Base-by-base conservation (phyloP, 1,140 invertebrate genomes). In the Saxidomus purpurata region DNA sequence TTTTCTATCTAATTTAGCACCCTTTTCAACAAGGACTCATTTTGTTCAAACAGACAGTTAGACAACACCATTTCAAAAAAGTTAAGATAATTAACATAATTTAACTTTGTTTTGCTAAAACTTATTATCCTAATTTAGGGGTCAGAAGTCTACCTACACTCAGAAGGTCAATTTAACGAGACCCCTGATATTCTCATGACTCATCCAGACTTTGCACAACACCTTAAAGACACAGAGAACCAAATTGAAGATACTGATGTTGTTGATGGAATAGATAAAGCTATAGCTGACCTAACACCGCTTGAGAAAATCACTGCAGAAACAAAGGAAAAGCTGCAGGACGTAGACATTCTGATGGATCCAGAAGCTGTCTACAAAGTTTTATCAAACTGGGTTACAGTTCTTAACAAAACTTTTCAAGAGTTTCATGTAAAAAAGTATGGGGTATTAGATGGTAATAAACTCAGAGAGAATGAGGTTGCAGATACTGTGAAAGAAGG, bases 381-480 rank as follows among this genome's bases (percentile, higher is more conserved):
- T 76, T 59, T 89, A 13, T 55, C 31, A n/a, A 34, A 59, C 28
- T 89, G 87, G 87, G 36, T 89, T 9, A 83, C 31, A 34, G 71
- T 89, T 43, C 76, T 89, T 19, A 89, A 89, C 36, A 52, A 69
- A 77, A 89, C 87, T 36, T 76, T 83, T 59, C 31, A 76, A 36
- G 31, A 59, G 15, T 59, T 89, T 22, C 87, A 83, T 81, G 2
- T 88, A 28, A 61, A 69, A 22, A 67, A 55, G 49, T 85, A 85
- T 55, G 6, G 47, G 15, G 25, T 13, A 1, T 22, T 36, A 19
- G 47, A 31, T 34, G 19, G 36, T 79, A 43, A 36, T 6, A 77
- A 15, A 28, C 13, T 1, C 49, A 43, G 49, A 47, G 9, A 31
- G 4, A 77, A 49, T 77, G 40, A 31, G 43, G 0, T 31, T 9